phyloP scores from a whole-genome alignment of 1,140 invertebrate genomes.

The Ceratina calcarata region DNA sequence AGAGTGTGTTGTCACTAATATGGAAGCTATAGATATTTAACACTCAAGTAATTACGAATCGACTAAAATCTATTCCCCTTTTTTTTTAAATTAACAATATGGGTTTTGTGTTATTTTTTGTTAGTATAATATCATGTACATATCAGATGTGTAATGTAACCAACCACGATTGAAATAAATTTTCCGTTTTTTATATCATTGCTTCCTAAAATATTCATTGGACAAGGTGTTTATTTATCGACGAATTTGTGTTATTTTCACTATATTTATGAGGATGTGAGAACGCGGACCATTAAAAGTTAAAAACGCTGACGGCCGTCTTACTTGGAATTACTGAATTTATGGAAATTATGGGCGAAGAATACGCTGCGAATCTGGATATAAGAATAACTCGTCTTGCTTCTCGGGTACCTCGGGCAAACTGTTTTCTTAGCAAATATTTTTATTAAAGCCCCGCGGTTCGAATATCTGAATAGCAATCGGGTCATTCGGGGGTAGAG shows the following conservation, averaged over 20 bases:
- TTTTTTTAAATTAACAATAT: too few species aligned
- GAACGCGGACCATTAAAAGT: slow-evolving; percentile 40
- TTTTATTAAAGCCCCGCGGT: slow-evolving; percentile 70
- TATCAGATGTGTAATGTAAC: too few species aligned
- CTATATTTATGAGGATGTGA: background rate
- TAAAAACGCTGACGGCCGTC: slow-evolving; percentile 40
- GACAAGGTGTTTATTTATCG: background rate
- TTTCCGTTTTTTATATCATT: background rate
- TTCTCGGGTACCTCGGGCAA: slow-evolving; percentile 40
- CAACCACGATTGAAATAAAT: too few species aligned
- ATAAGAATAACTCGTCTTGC: slow-evolving; percentile 71
- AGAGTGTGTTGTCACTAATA: slow-evolving; percentile 41
- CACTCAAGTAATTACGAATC: background rate
- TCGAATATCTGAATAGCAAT: slow-evolving; percentile 75
- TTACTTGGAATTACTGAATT: slow-evolving; percentile 69
- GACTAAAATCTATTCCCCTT: background rate
- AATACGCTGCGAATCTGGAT: slow-evolving; percentile 66
- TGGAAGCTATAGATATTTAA: background rate
- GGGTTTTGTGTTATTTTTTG: too few species aligned
- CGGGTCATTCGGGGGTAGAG: slow-evolving; percentile 50
- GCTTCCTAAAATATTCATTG: background rate
- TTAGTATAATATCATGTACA: too few species aligned
- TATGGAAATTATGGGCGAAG: slow-evolving; percentile 65
- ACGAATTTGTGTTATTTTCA: slow-evolving; percentile 11
- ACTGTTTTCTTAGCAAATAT: slow-evolving; percentile 76